Evolutionary conservation across 2,797 vertebrate species (phyloP).

Genomic region (Tokudaia muenninki): DNA sequence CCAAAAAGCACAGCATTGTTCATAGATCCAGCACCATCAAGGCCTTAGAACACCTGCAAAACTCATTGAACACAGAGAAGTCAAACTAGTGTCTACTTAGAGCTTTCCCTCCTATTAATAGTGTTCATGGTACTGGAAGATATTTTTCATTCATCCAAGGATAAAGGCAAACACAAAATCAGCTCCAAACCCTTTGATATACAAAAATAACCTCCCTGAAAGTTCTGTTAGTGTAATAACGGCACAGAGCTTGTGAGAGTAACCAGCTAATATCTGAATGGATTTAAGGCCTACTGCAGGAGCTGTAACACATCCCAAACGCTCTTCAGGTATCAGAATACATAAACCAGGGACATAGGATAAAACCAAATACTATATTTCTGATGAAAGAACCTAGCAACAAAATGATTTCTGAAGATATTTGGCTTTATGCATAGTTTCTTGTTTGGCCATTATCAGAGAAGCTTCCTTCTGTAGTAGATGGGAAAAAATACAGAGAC

Average conservation of each 20-base stretch:
- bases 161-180: background rate
- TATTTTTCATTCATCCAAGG: no score
- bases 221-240: background rate
- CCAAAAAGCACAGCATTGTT: background rate
- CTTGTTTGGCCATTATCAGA: background rate
- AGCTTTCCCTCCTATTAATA: background rate
- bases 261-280: background rate
- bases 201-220: background rate
- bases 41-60: background rate
- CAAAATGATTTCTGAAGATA: background rate
- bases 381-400: background rate
- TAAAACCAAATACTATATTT: background rate
- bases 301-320: background rate
- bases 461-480: background rate
- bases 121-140: background rate
- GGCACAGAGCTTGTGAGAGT: background rate
- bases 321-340: background rate
- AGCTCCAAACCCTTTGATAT: background rate
- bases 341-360: no score
- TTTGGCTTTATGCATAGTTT: background rate
- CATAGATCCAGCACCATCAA: background rate
- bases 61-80: background rate
- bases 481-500: background rate
- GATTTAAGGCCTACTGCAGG: background rate
- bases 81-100: background rate